Evolutionary conservation across 2,888 invertebrate genomes (phyloP), one percentile per base, ranked within the genome.

Genomic region (Agrenia bidenticulata): DNA sequence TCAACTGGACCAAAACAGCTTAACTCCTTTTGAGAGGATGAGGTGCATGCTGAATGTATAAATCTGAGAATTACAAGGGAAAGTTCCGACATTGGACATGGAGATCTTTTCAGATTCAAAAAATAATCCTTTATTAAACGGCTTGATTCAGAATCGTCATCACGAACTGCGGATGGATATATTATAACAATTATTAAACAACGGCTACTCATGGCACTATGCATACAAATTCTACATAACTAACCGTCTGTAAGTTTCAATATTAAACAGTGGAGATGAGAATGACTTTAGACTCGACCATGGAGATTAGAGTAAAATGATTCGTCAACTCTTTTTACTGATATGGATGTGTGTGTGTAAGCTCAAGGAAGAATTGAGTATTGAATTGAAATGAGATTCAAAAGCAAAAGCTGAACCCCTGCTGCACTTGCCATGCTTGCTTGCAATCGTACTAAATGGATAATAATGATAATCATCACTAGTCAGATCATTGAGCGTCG

Each of bases 11-110:
- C 51, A 51, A 51, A 51, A 51, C 51, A 15, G 37, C 26, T 55
- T 37, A 55, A 5, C 15, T 13, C 24, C 5, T 55, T 21, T 23
- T 17, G 9, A 15, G n/a, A n/a, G n/a, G 17, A 55, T 17, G 19
- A 13, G 24, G 27, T 41, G 39, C 56, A 57, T 57, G 57, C 58
- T 45, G 27, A 57, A 58, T 63, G 39, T 55, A 32, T 55, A 62
- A 62, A 62, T 55, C 45, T 49, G 54, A 51, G 61, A 39, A 61
- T 61, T 61, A 61, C 61, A 61, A 23, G 24, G 51, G 15, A 51
- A 51, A 54, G 54, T n/a, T 24, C 15, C 15, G 19, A 51, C 19
- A 23, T 21, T 23, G 2, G 5, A 24, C 4, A 51, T 5, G 9
- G 17, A 27, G 15, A 54, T 54, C 27, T 5, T 32, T 27, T 54